A percentile compares a stretch with the other conserved stretches of the same genome.
Evolutionary conservation across 1,140 invertebrate species (phyloP).

Genomic region (Drosophila sp.): DNA sequence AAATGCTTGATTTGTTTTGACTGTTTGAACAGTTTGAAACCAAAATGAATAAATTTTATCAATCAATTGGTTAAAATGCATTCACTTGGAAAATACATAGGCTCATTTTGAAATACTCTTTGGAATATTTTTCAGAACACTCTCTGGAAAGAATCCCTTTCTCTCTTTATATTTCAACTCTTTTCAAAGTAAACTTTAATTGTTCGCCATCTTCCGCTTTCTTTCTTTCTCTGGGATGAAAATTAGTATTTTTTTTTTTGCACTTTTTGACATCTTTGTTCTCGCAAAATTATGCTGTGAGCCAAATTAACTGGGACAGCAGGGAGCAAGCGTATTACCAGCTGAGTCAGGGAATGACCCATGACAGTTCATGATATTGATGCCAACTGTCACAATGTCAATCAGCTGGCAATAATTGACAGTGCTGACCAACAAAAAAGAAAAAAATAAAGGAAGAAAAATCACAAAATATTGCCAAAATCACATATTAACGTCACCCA

Average conservation of each 20-base stretch:
- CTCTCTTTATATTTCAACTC: too few relatives aligned
- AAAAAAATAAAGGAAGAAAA: not conserved
- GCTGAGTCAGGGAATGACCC: constrained; percentile 26
- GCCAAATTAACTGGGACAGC: constrained; percentile 50
- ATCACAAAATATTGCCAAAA: not conserved
- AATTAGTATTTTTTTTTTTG: not conserved
- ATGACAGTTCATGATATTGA: constrained; percentile 56
- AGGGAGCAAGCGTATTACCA: constrained; percentile 2
- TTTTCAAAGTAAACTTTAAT: too few relatives aligned
- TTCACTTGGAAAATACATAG: not conserved
- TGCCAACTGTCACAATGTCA: constrained; percentile 48
- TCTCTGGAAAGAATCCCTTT: too few relatives aligned
- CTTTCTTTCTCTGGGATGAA: too few relatives aligned
- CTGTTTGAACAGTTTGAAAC: constrained; percentile 34
- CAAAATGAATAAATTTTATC: constrained; percentile 23
- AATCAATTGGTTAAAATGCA: constrained; percentile 16
- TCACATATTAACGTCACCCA: not conserved
- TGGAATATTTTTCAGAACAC: not conserved
- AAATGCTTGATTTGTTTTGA: constrained; percentile 40
- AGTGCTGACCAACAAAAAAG: constrained; percentile 17
- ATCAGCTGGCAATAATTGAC: constrained; percentile 35
- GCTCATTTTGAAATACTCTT: not conserved
- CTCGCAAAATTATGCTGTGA: constrained; percentile 20
- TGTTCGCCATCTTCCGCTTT: too few relatives aligned
- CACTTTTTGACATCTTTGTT: constrained; percentile 2